Base-by-base conservation (phyloP, 2,797 vertebrate species). In the Smutsia temminckii region DNA sequence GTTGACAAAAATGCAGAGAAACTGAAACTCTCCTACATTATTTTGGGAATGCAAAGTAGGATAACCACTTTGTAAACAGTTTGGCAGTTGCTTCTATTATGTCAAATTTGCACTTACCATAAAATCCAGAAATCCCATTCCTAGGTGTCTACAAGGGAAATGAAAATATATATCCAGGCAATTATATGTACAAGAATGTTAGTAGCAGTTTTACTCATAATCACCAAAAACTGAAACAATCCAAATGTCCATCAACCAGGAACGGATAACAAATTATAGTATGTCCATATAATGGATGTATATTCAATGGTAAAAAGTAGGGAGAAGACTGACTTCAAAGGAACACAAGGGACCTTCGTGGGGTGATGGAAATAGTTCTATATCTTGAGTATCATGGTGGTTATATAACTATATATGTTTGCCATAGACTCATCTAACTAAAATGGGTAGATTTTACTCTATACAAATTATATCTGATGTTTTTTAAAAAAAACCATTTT, bases 71-170 rank as follows among this genome's bases (percentile, higher is more conserved):
- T 46, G 32, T 49, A 92, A 81, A 80, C 1, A 94, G 66, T 74
- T 91, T 68, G 29, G 21, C 53, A 90, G 49, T 88, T 88, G 37
- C 37, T 90, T 92, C 63, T 40, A 27, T 95, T 87, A 86, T 68
- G 21, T 49, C 46, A 77, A 74, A 89, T 55, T 55, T 25, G 27
- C 29, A 27, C 51, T 80, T 88, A 81, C 16, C 69, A 61, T 84
- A 63, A 93, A 96, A 55, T 8, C 18, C 92, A 80, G 42, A 32
- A 87, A 77, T 66, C 55, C 57, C 63, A 84, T 63, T 78, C 51
- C 27, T 68, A 69, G 27, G 13, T 91, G 88, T 84, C 90, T 87
- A 81, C 21, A 32, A 86, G 34, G 85, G 59, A 85, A 91, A 64
- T 85, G 11, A 92, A 93, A 81, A 80, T 63, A 34, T 46, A 29